Base-by-base conservation (phyloP, 2,888 invertebrate genomes). In the Blastobasis adustella region DNA sequence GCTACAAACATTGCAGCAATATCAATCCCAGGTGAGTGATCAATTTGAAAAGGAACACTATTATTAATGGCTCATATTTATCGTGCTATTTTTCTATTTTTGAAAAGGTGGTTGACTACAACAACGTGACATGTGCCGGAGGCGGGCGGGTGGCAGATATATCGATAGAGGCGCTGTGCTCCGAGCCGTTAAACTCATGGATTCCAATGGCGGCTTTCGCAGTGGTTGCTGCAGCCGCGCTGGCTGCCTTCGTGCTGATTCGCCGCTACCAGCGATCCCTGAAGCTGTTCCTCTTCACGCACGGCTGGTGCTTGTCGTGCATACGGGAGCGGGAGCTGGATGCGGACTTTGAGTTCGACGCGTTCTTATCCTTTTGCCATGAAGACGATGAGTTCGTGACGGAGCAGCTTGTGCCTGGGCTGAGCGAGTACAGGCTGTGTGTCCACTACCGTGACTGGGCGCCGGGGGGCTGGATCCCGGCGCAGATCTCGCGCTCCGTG, bases 331-430 rank as follows among this genome's bases (percentile, higher is more conserved):
- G 63, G 5, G 54, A 59, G 4, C 37, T 54, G 1, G 66, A 65
- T 59, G 58, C 67, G 2, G 65, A 62, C 60, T 62, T 61, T 9
- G 42, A 43, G 10, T 96, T 93, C 72, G 96, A 96, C 71, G 94
- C 94, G 0, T 96, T 96, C 71, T 87, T 96, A 49, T 95, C 95
- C 58, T 96, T 92, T 71, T 93, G 95, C 0, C 92, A 94, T 66
- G 90, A 91, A 67, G 95, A 96, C 69, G 92, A 93, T 61, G 89
- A 90, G 4, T 93, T 94, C 64, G 92, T 95, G 0, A 79, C 90
- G 0, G 89, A 92, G 36, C 84, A 91, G 51, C 69, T 96, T 40
- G 85, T 95, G n/a, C 90, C 93, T 0, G 89, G 89, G n/a, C 76
- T 96, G 41, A 94, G 65, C 93, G 73, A 57, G 10, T 69, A 90